Evolutionary conservation across 1,140 invertebrate species (phyloP), one percentile per base, ranked within the genome.

Genomic region (Lepidostoma basale): DNA sequence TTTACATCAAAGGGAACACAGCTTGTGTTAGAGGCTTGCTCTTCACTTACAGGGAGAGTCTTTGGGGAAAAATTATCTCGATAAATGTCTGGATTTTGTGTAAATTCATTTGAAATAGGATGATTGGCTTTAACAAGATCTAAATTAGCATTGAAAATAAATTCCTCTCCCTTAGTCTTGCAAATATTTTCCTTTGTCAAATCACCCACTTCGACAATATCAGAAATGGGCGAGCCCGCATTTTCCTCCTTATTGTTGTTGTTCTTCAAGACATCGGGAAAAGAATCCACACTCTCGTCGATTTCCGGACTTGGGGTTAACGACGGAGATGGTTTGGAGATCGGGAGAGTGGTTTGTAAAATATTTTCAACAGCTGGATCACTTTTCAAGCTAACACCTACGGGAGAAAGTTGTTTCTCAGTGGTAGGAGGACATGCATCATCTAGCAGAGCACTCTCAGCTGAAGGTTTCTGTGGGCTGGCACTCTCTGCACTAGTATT

Each of bases 401-500:
- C 25, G 10, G 28, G 18, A 16, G 14, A n/a, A 0, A 10, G 8
- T 30, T 33, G 30, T 1, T 9, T 16, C 2, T 10, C 30, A 22
- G 33, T 5, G 10, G 30, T 3, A 9, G 16, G 52, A 16, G 14
- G 16, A 18, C 22, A 16, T 18, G 16, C 52, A 36, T 56, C 52
- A 39, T 56, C 28, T 22, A 18, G 52, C 26, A 10, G 28, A 56
- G 20, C 28, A 22, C 26, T 9, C n/a, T 36, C 52, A 33, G 28
- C n/a, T 14, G 20, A 14, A 30, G 14, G 33, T 36, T 56, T 30
- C 14, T 56, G 28, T 49, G 70, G 45, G 22, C 62, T 28, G 62
- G 75, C 77, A 74, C 60, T 77, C 44, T 77, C 77, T 26, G 77
- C 78, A 73, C 73, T 77, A 60, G 75, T 67, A 73, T 76, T 79